These are phyloP conservation scores for Lates calcarifer DNA, from an alignment of 2,113 vertebrate species.

Conservation along the genomic window DNA sequence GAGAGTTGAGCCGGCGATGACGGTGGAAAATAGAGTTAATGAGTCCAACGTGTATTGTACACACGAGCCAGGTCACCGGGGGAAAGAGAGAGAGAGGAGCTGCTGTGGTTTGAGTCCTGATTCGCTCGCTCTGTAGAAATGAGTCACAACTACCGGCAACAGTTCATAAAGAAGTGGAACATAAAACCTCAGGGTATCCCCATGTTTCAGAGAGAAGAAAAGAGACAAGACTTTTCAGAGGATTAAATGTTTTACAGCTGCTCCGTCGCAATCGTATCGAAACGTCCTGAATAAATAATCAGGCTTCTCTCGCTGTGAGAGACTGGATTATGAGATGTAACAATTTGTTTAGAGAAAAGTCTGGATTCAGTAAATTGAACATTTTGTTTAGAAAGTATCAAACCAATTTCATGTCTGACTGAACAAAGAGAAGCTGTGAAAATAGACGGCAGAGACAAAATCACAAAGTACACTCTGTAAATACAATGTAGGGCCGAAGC, in stretches of 20 bases:
- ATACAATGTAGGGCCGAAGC: neutral
- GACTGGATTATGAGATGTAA: neutral
- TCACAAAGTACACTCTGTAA: neutral
- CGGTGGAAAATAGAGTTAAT: slow-evolving; percentile 59
- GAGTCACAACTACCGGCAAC: slow-evolving; percentile 25
- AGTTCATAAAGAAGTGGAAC: neutral
- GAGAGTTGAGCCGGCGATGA: slow-evolving; percentile 15
- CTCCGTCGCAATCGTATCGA: no score
- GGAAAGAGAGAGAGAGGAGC: neutral
- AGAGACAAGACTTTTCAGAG: neutral
- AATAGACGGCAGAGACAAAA: neutral
- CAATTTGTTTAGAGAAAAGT: neutral
- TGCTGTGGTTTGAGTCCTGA: slow-evolving; percentile 14
- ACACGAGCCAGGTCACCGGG: slow-evolving; percentile 13
- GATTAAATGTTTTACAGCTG: neutral
- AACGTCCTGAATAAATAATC: neutral
- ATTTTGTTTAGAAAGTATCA: neutral
- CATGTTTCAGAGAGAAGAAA: neutral
- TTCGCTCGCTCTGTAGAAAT: slow-evolving; percentile 14
- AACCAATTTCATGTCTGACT: neutral
- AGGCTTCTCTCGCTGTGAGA: neutral
- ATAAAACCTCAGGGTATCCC: slow-evolving; percentile 1
- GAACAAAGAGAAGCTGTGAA: neutral
- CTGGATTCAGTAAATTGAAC: neutral
- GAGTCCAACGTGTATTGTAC: slow-evolving; percentile 41